These are phyloP conservation scores for Leucopsar rothschildi DNA, from an alignment of 2,113 vertebrate species.

Conservation along the genomic window DNA sequence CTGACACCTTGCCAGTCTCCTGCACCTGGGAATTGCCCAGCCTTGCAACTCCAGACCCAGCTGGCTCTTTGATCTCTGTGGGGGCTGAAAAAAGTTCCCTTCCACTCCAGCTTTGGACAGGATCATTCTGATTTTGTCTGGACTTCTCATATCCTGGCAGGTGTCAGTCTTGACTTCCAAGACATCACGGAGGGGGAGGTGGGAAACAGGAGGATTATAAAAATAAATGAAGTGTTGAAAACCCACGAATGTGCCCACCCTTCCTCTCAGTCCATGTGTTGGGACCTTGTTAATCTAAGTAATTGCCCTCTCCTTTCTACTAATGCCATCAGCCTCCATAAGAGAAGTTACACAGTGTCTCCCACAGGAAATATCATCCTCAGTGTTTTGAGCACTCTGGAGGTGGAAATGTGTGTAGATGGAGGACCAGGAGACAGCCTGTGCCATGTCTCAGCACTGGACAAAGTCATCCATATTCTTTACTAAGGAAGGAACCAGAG, in stretches of 20 bases:
- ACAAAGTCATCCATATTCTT: neutral
- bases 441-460: neutral
- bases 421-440: neutral
- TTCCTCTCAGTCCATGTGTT: neutral
- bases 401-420: neutral
- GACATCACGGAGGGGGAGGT: neutral
- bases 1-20: conserved; percentile 42
- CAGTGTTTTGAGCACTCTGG: neutral
- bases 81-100: neutral
- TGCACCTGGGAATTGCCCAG: conserved; percentile 50
- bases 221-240: conserved; percentile 36
- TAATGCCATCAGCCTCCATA: neutral
- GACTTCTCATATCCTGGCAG: conserved; percentile 68
- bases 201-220: conserved; percentile 7
- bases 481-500: neutral
- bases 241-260: neutral
- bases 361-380: neutral
- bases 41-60: conserved; percentile 25
- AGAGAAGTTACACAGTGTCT: neutral
- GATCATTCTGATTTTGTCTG: conserved; percentile 65
- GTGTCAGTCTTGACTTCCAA: conserved; percentile 66
- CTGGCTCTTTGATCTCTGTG: conserved; percentile 61
- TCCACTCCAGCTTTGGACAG: conserved; percentile 33
- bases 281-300: neutral
- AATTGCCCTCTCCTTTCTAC: neutral